Evolutionary conservation across 2,888 invertebrate genomes (phyloP).

Genomic region (Cenopis cana): DNA sequence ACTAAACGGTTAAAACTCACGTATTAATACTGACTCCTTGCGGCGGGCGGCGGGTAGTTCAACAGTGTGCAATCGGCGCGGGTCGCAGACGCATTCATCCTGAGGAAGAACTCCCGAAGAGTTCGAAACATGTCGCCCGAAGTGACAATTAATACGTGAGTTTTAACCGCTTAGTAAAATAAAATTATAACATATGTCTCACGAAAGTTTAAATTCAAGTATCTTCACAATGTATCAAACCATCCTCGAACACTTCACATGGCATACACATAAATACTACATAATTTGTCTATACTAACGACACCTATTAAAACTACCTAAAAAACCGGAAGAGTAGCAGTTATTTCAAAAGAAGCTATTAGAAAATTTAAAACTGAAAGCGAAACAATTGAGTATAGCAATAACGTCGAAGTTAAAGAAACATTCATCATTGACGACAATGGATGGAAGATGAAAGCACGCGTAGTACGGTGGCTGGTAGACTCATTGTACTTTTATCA

Average conservation of each 20-base stretch:
- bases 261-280: conserved; percentile 4
- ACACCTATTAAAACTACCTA: conserved; percentile 27
- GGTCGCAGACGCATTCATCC: too few relatives aligned
- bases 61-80: too few relatives aligned
- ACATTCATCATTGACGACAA: conserved; percentile 43
- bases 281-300: conserved; percentile 22
- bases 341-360: conserved; percentile 38
- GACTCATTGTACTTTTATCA: conserved; percentile 40
- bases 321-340: conserved; percentile 30
- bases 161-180: too few relatives aligned
- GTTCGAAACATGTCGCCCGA: too few relatives aligned
- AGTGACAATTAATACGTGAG: too few relatives aligned
- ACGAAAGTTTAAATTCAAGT: too few relatives aligned
- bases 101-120: too few relatives aligned
- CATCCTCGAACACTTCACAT: not conserved
- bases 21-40: too few relatives aligned
- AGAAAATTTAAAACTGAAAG: conserved; percentile 43
- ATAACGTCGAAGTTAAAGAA: conserved; percentile 40
- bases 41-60: too few relatives aligned
- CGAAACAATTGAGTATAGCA: conserved; percentile 33
- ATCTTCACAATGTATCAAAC: not conserved
- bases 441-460: conserved; percentile 31
- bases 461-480: conserved; percentile 45
- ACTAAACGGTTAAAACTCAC: too few relatives aligned
- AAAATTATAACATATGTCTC: too few relatives aligned